A percentile compares a stretch with the other conserved stretches of the same genome.
Evolutionary conservation across 1,140 invertebrate species (phyloP).

Genomic region (Drosophila arawakana): DNA sequence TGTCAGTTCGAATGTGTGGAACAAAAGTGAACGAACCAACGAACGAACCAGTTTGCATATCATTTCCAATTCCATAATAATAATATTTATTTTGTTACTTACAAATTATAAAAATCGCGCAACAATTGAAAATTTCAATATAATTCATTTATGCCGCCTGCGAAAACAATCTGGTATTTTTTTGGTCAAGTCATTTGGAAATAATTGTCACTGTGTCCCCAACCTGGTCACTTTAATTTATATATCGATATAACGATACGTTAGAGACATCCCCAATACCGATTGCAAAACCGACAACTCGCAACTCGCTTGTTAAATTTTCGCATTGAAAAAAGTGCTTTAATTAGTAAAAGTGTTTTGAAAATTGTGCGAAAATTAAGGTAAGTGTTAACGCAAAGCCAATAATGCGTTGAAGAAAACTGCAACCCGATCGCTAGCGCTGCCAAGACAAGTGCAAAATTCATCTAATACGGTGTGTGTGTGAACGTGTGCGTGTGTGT

Average conservation of each 20-base stretch:
- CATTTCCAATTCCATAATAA: too few species aligned
- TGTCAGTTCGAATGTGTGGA: slow-evolving; percentile 5
- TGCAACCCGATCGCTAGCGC: slow-evolving; percentile 12
- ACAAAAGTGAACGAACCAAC: background rate
- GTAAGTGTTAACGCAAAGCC: slow-evolving; percentile 39
- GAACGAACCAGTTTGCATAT: too few species aligned
- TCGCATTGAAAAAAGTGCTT: slow-evolving; percentile 58
- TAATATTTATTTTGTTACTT: too few species aligned
- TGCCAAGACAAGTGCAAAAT: slow-evolving; percentile 43
- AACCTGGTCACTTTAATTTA: slow-evolving; percentile 6
- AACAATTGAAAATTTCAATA: too few species aligned
- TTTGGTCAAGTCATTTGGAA: background rate
- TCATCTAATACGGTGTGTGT: slow-evolving; percentile 48
- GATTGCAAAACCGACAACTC: slow-evolving; percentile 55
- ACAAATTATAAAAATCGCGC: too few species aligned
- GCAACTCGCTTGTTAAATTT: slow-evolving; percentile 56
- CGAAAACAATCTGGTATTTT: background rate
- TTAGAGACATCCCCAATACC: slow-evolving; percentile 36
- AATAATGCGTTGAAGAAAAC: slow-evolving; percentile 16
- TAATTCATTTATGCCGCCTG: too few species aligned
- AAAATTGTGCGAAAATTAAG: slow-evolving; percentile 59
- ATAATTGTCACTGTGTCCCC: background rate
- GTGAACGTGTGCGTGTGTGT: slow-evolving; percentile 32
- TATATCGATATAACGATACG: slow-evolving; percentile 40
- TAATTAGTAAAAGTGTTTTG: slow-evolving; percentile 59